Conservation (phyloP, 1,140 invertebrate species). For the Drosophila guanche region DNA sequence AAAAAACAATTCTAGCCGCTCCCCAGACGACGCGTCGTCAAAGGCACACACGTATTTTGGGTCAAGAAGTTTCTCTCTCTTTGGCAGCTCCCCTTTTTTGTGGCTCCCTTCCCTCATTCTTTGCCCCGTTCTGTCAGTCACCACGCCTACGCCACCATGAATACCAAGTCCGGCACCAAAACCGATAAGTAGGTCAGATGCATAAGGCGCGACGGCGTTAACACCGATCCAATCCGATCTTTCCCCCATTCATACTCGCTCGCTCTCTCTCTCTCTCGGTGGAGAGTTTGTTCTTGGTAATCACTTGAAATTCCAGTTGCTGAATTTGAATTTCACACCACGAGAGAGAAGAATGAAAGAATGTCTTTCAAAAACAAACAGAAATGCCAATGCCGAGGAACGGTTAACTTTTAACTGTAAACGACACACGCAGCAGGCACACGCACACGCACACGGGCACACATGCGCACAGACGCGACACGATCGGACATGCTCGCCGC, state of each 20-base stretch:
- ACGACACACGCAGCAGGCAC: constrained; percentile 24
- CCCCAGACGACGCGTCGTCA: constrained; percentile 2
- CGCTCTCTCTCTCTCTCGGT: neutral
- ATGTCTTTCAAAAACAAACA: constrained; percentile 72
- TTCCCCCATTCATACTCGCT: neutral
- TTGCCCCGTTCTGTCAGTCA: constrained; percentile 43
- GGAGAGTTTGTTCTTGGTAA: constrained; percentile 11
- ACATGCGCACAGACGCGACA: neutral
- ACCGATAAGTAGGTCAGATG: constrained; percentile 72
- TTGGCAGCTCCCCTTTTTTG: constrained; percentile 13
- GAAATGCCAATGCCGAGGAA: constrained; percentile 20
- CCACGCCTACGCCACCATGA: constrained; percentile 72
- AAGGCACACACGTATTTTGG: constrained; percentile 48
- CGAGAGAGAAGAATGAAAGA: constrained; percentile 45
- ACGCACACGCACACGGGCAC: constrained; percentile 23
- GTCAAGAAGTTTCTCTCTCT: constrained; percentile 47
- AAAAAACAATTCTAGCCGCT: constrained; percentile 15
- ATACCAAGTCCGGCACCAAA: constrained; percentile 78
- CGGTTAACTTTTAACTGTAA: constrained; percentile 63
- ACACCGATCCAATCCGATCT: constrained; percentile 41
- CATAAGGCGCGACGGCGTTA: constrained; percentile 73
- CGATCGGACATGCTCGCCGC: neutral
- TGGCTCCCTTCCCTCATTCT: constrained; percentile 9
- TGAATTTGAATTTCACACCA: constrained; percentile 56
- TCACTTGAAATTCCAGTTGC: constrained; percentile 51